Percentiles rank a stretch among this genome's conserved stretches.
Evolutionary conservation across 1,140 invertebrate genomes (phyloP).

Genomic region (Portunus trituberculatus): DNA sequence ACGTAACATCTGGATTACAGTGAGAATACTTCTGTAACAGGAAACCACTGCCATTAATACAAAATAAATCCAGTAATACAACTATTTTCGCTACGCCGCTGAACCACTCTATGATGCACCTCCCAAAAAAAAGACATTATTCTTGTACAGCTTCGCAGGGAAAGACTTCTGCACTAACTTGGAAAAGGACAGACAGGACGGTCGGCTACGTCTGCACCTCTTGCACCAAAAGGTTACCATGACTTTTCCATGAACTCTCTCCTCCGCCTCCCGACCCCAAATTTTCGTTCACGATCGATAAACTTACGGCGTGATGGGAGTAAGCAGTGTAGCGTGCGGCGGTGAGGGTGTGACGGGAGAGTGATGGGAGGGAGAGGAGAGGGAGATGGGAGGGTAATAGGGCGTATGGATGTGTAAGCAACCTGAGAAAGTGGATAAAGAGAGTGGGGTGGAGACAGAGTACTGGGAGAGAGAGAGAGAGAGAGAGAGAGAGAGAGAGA

Average conservation of each 20-base stretch:
- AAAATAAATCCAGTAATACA: too few relatives aligned
- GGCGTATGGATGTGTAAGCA: not conserved
- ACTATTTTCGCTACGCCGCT: too few relatives aligned
- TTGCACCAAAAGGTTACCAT: not conserved
- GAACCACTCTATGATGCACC: too few relatives aligned
- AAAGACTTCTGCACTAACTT: too few relatives aligned
- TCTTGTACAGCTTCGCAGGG: too few relatives aligned
- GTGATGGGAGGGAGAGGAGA: not conserved
- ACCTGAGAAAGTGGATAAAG: not conserved
- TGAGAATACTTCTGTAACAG: too few relatives aligned
- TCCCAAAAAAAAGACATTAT: too few relatives aligned
- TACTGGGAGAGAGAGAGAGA: not conserved
- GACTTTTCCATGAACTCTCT: not conserved
- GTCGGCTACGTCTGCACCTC: not conserved
- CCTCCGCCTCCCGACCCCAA: not conserved
- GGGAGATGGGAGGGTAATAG: not conserved
- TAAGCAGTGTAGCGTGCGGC: not conserved
- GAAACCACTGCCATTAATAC: too few relatives aligned
- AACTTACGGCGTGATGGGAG: not conserved
- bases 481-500: constrained; percentile 20
- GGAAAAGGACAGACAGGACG: not conserved
- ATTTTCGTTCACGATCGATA: too few relatives aligned
- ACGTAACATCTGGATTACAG: too few relatives aligned
- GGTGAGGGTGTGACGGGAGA: not conserved
- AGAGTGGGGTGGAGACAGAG: not conserved